Percentiles rank a stretch among this genome's conserved stretches.
Conservation (phyloP, 2,113 vertebrate species). For the Balaenoptera acutorostrata region DNA sequence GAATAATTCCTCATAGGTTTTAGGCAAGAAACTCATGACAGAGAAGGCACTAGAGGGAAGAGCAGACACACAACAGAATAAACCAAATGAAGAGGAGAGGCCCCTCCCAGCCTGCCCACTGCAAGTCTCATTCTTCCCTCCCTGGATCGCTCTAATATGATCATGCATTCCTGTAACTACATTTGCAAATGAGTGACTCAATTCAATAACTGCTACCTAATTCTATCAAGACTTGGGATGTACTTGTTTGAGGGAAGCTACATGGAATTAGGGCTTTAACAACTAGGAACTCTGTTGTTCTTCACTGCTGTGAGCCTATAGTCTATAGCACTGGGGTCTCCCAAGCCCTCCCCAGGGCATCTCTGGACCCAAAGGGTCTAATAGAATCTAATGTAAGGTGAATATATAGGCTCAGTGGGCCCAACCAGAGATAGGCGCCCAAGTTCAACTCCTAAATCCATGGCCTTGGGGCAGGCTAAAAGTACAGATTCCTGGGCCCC, state of each 20-base stretch:
- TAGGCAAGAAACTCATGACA: background rate
- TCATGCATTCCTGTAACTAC: background rate
- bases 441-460: background rate
- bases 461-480: background rate
- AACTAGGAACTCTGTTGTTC: background rate
- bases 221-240: background rate
- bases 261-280: slow-evolving; percentile 2
- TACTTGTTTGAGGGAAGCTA: background rate
- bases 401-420: background rate
- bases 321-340: background rate
- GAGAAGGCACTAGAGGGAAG: background rate
- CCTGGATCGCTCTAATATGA: background rate
- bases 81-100: background rate
- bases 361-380: background rate
- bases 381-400: background rate
- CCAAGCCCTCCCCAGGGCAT: background rate
- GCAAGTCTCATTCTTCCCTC: background rate
- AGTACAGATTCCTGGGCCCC: background rate
- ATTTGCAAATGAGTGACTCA: slow-evolving; percentile 31
- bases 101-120: background rate
- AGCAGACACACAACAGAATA: background rate
- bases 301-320: background rate
- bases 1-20: background rate
- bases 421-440: background rate
- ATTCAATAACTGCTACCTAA: background rate